Evolutionary conservation across 2,797 vertebrate genomes (phyloP).

Genomic region (Graptemys geographica): DNA sequence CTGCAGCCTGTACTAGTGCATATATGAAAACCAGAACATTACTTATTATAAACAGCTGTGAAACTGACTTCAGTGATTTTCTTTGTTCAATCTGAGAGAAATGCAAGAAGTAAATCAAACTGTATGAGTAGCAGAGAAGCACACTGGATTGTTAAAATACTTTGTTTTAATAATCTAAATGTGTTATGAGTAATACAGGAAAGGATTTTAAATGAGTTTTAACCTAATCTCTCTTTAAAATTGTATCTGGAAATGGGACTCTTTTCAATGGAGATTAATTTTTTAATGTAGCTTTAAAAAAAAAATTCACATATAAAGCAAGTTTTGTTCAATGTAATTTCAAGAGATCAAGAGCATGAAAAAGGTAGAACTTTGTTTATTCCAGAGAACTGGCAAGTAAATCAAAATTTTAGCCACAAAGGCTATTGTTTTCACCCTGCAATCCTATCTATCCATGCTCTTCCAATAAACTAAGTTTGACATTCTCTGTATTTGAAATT

Average conservation of each 20-base stretch:
- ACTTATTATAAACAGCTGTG: not conserved
- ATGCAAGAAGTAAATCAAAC: not conserved
- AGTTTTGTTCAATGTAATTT: not conserved
- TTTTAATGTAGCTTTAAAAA: not conserved
- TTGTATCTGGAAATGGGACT: not conserved
- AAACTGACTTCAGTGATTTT: not conserved
- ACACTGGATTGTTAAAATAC: constrained; percentile 35
- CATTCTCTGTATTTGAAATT: not conserved
- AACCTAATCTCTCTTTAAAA: rapidly evolving
- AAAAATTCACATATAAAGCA: not conserved
- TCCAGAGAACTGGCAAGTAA: not conserved
- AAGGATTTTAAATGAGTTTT: not conserved
- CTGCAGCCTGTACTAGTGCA: not conserved
- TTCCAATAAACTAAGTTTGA: not conserved
- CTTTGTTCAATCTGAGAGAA: not conserved
- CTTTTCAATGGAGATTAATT: not conserved
- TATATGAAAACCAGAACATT: not conserved
- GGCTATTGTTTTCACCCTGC: not conserved
- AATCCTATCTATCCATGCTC: rapidly evolving
- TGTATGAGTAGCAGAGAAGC: not conserved
- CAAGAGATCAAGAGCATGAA: not conserved
- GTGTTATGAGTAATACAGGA: not conserved
- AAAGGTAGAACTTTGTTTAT: not conserved
- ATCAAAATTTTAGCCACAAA: not conserved
- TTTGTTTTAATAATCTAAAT: not conserved